Base-by-base conservation (phyloP, 1,140 invertebrate species). In the Cherax quadricarinatus region DNA sequence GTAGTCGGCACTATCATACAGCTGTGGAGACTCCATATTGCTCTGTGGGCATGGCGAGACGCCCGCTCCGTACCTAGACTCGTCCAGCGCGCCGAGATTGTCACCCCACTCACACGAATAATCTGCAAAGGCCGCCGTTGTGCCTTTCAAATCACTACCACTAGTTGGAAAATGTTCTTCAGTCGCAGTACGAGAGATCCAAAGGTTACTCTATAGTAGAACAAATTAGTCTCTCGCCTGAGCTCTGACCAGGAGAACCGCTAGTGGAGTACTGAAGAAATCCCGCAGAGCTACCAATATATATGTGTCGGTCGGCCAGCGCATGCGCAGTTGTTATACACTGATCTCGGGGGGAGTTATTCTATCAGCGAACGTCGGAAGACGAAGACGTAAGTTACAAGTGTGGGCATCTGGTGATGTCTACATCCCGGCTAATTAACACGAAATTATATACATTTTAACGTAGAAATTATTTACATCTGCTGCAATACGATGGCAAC, bases 1-100 rank as follows among this genome's bases (percentile, higher is more conserved):
- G 88, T 94, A 94, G 51, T 94, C 94, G 12, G 94, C 89, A 89
- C 90, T 94, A 86, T 95, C 95, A 93, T 95, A 95, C 93, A 95
- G 94, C 80, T 94, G 94, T 75, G 94, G 94, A 70, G 94, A 94
- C 88, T 94, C 94, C 94, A 94, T 94, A 92, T 86, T 93, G 91
- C 89, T 94, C 86, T 86, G 88, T 88, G 93, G 92, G 93, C 94
- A 94, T 94, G 94, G 93, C 85, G 93, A 94, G 18, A 92, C 91
- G 89, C 93, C 93, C 70, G 92, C 73, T 30, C 93, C 88, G 91
- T 93, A 93, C 30, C 93, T 80, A 62, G 73, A 79, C 70, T 93
- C 93, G 49, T 93, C 93, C 93, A 93, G 93, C 49, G 83, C 80
- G 88, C 90, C 93, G 93, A 87, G 12, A 73, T 70, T 91, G 30